These are phyloP conservation scores for Sialia sialis DNA, from an alignment of 2,113 vertebrate genomes.

Conservation along the genomic window DNA sequence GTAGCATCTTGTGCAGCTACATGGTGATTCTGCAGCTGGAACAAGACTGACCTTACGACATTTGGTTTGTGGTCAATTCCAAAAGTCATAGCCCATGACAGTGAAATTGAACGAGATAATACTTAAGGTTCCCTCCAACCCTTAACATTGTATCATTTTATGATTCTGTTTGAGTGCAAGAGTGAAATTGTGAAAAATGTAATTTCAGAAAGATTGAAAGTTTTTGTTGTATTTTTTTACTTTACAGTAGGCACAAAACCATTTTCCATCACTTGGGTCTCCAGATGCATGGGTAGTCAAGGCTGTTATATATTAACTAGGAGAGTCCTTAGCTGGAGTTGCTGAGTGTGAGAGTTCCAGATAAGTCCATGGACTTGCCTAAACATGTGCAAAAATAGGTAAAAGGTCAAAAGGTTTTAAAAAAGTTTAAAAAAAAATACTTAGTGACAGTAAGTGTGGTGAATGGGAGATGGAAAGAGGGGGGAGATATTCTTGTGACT, in stretches of 20 bases:
- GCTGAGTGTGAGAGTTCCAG: neutral
- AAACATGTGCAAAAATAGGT: neutral
- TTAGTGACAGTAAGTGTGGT: neutral
- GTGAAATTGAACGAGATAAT: fast-evolving
- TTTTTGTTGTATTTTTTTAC: neutral
- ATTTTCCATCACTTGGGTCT: neutral
- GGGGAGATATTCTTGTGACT: neutral
- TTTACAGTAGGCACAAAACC: neutral
- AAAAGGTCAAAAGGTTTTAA: neutral
- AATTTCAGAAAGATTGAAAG: neutral
- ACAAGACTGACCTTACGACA: neutral
- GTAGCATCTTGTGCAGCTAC: neutral
- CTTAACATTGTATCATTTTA: neutral
- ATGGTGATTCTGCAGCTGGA: neutral
- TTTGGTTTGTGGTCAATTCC: neutral
- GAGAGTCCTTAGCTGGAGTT: neutral
- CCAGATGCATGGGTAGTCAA: neutral
- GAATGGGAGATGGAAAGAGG: neutral
- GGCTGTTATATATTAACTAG: neutral
- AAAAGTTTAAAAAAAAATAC: neutral
- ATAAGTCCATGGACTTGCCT: neutral
- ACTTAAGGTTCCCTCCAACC: neutral
- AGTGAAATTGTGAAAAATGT: neutral
- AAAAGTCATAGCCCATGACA: neutral
- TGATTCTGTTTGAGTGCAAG: neutral